phyloP scores from a whole-genome alignment of 92 coral and sea anemone species.

The Epizoanthus ramosus region DNA sequence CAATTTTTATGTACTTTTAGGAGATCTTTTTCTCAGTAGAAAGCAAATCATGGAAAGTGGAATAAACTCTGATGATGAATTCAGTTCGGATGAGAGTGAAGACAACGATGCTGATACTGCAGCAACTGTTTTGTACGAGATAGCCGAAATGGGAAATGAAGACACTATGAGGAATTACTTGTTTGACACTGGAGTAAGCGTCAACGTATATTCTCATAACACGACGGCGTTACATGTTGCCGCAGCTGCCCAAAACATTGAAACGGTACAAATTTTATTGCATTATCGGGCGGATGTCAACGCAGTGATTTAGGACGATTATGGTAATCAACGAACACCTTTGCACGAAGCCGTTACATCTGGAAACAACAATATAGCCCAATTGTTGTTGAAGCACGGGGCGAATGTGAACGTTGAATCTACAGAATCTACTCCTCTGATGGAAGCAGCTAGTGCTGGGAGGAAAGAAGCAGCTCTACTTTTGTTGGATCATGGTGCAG shows the following conservation, averaged over 20 bases:
- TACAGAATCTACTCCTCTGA: too few relatives aligned
- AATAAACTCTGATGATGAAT: too few relatives aligned
- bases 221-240: slow-evolving; percentile 7
- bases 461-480: not conserved
- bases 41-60: too few relatives aligned
- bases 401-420: not conserved
- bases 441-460: slow-evolving; percentile 11
- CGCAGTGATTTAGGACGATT: not conserved
- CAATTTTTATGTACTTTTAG: too few relatives aligned
- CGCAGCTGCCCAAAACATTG: slow-evolving; percentile 1
- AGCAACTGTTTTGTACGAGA: not conserved
- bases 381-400: not conserved
- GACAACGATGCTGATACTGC: not conserved
- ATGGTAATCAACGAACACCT: not conserved
- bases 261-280: slow-evolving; percentile 9
- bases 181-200: not conserved
- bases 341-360: slow-evolving; percentile 20
- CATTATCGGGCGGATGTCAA: not conserved
- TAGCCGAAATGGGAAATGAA: slow-evolving; percentile 1
- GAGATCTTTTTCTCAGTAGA: too few relatives aligned
- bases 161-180: not conserved
- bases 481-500: not conserved
- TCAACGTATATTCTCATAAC: not conserved
- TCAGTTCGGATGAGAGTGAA: too few relatives aligned
- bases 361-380: not conserved